Conservation (phyloP, 2,797 vertebrate genomes). For the Vespertilio murinus region DNA sequence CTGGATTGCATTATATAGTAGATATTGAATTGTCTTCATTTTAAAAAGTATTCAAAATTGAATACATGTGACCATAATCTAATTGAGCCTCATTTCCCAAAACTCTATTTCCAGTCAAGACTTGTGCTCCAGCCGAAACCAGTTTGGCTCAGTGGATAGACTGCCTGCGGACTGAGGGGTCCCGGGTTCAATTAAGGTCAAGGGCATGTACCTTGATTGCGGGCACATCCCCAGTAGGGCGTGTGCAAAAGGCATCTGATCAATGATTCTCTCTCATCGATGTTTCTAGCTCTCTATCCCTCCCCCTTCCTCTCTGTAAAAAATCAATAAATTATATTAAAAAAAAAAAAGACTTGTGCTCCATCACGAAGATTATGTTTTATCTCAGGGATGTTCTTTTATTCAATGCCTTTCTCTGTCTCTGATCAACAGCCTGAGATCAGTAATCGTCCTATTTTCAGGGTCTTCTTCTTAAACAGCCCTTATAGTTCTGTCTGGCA, state of each 20-base stretch:
- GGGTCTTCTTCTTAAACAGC: background rate
- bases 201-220: too few species aligned
- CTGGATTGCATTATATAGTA: background rate
- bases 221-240: too few species aligned
- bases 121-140: background rate
- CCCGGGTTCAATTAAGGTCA: too few species aligned
- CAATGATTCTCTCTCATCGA: too few species aligned
- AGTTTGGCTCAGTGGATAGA: too few species aligned
- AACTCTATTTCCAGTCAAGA: background rate
- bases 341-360: background rate
- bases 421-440: background rate
- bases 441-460: background rate
- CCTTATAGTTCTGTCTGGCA: background rate
- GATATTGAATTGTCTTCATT: background rate
- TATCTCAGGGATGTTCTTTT: background rate
- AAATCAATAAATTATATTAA: too few species aligned
- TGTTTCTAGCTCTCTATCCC: too few species aligned
- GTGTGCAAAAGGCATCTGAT: too few species aligned
- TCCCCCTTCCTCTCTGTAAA: too few species aligned
- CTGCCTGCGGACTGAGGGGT: too few species aligned
- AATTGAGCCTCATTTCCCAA: background rate
- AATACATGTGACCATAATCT: background rate
- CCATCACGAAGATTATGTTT: background rate
- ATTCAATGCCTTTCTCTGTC: background rate
- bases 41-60: background rate